phyloP scores from a whole-genome alignment of 2,888 invertebrate genomes.

The Synergus laeviventris region DNA sequence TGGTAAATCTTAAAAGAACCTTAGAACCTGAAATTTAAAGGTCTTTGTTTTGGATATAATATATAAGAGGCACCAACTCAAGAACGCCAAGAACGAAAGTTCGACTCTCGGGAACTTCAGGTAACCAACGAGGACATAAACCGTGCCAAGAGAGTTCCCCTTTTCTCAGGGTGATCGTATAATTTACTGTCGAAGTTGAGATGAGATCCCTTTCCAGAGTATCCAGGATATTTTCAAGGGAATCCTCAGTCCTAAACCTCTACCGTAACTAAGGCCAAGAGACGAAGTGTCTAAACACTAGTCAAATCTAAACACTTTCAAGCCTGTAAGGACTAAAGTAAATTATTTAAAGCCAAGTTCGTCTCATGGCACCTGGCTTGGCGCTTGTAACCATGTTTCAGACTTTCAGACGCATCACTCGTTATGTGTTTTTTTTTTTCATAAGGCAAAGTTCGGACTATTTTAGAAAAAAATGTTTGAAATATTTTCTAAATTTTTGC shows the following conservation, averaged over 20 bases:
- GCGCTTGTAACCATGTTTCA: too few relatives aligned
- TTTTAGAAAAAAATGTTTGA: too few relatives aligned
- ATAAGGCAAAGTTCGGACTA: too few relatives aligned
- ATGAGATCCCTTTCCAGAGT: constrained; percentile 12
- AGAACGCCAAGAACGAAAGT: constrained; percentile 6
- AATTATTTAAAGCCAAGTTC: too few relatives aligned
- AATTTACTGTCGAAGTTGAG: constrained; percentile 28
- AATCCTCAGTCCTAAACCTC: not conserved
- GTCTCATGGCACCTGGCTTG: too few relatives aligned
- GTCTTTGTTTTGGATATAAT: constrained; percentile 34
- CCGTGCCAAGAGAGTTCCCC: not conserved
- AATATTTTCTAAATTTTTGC: too few relatives aligned
- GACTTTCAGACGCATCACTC: too few relatives aligned
- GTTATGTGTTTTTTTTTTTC: too few relatives aligned
- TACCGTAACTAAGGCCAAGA: not conserved
- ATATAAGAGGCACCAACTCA: constrained; percentile 10
- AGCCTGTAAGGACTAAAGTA: too few relatives aligned
- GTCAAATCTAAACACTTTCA: not conserved
- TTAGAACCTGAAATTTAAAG: constrained; percentile 25
- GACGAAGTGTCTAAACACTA: not conserved
- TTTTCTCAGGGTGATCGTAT: not conserved
- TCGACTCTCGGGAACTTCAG: constrained; percentile 4
- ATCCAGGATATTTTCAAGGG: not conserved
- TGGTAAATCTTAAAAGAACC: constrained; percentile 1
- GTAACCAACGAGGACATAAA: constrained; percentile 14